phyloP scores from a whole-genome alignment of 1,140 invertebrate genomes.

The Macrostomum lignano region DNA sequence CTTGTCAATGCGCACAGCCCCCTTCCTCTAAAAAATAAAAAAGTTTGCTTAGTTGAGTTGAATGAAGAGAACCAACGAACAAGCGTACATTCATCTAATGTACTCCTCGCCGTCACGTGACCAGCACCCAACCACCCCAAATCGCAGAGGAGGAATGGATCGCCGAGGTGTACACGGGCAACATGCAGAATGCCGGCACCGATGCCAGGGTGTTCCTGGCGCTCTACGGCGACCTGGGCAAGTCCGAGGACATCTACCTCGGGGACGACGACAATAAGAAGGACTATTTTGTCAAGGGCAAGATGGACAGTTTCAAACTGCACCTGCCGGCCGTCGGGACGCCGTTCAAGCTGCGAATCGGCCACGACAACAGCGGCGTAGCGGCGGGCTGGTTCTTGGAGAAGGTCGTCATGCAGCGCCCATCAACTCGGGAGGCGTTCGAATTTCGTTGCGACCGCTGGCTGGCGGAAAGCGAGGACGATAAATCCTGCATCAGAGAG shows the following conservation, averaged over 20 bases:
- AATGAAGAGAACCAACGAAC: too few species aligned
- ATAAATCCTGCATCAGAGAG: constrained; percentile 19
- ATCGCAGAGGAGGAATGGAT: constrained; percentile 21
- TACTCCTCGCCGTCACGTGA: too few species aligned
- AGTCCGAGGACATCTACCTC: constrained; percentile 18
- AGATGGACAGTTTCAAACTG: constrained; percentile 13
- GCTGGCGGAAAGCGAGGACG: constrained; percentile 24
- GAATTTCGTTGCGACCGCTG: constrained; percentile 21
- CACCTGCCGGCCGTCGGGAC: constrained; percentile 16
- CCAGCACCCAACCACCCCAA: too few species aligned
- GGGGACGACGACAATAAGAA: constrained; percentile 17
- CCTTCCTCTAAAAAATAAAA: too few species aligned
- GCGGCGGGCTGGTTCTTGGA: constrained; percentile 23
- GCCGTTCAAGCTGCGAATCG: constrained; percentile 22
- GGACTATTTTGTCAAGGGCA: too few species aligned
- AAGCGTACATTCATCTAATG: too few species aligned
- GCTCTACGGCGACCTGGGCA: constrained; percentile 22
- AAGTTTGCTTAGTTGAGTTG: constrained; percentile 10
- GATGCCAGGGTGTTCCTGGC: constrained; percentile 19
- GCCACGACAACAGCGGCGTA: constrained; percentile 20
- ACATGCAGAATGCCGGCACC: constrained; percentile 17
- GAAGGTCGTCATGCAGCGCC: constrained; percentile 13
- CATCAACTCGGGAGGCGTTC: constrained; percentile 14
- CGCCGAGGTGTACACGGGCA: constrained; percentile 17
- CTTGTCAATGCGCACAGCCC: too few species aligned